phyloP scores from a whole-genome alignment of 2,113 vertebrate species.

The Anguilla rostrata region DNA sequence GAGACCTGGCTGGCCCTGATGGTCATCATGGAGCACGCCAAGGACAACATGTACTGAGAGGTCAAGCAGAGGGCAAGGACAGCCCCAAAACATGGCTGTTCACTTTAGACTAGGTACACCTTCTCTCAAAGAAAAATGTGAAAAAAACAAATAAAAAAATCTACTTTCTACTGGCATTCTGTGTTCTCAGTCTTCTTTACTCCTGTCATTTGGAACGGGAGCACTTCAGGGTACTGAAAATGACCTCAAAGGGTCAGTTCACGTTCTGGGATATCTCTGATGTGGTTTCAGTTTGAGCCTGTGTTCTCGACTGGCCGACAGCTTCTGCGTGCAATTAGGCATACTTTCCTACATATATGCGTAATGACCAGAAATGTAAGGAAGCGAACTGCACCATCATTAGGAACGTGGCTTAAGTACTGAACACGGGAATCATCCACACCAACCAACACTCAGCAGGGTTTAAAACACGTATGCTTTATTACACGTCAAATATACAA shows the following conservation, averaged over 20 bases:
- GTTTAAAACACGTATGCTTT: constrained; percentile 1
- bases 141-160: neutral
- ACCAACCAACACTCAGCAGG: neutral
- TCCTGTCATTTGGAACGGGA: neutral
- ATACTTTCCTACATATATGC: too few relatives aligned
- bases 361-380: too few relatives aligned
- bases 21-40: constrained; percentile 78
- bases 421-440: neutral
- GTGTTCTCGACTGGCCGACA: too few relatives aligned
- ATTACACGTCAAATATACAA: constrained; percentile 25
- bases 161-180: neutral
- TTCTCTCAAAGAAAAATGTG: neutral
- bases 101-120: neutral
- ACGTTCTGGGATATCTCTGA: too few relatives aligned
- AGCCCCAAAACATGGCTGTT: neutral
- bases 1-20: constrained; percentile 88
- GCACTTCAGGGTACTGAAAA: neutral
- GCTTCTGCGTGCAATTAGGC: too few relatives aligned
- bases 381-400: too few relatives aligned
- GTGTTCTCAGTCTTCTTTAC: neutral
- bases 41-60: constrained; percentile 71
- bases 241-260: too few relatives aligned
- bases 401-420: neutral
- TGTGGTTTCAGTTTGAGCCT: too few relatives aligned
- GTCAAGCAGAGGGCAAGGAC: neutral